A percentile compares a stretch with the other conserved stretches of the same genome.
Conservation (phyloP, 2,113 vertebrate genomes). For the Xenus cinereus region DNA sequence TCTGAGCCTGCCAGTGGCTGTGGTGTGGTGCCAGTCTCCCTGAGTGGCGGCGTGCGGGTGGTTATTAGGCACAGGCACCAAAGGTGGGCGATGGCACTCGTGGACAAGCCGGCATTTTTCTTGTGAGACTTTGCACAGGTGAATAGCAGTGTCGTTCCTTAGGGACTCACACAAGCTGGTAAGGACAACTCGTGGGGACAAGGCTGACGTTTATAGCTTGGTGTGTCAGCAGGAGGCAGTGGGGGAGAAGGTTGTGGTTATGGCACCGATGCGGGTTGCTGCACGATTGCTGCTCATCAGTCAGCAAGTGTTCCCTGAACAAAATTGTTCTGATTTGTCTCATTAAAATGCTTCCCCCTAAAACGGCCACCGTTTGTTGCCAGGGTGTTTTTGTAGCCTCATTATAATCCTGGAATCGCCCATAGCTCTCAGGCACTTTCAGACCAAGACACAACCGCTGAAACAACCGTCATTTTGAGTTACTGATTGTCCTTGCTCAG, state of each 20-base stretch:
- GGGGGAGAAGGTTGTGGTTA: background rate
- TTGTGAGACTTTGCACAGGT: background rate
- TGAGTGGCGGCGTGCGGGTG: rapidly evolving
- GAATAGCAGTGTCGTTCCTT: background rate
- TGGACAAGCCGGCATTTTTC: rapidly evolving
- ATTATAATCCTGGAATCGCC: background rate
- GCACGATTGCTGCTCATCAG: background rate
- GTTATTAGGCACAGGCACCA: background rate
- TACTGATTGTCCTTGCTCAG: background rate
- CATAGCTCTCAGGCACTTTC: background rate
- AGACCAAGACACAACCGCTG: background rate
- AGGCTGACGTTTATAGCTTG: background rate
- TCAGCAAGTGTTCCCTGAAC: background rate
- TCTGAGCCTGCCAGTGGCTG: background rate
- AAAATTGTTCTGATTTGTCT: background rate
- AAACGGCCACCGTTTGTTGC: background rate
- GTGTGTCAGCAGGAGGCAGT: background rate
- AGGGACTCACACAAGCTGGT: background rate
- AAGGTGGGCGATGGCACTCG: background rate
- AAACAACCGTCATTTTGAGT: background rate
- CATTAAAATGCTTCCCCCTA: background rate
- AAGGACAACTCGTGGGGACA: background rate
- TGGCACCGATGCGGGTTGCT: background rate
- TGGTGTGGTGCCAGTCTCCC: background rate
- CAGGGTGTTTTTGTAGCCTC: background rate